These are phyloP conservation scores for Idaea biselata DNA, from an alignment of 2,888 invertebrate species.

Conservation along the genomic window DNA sequence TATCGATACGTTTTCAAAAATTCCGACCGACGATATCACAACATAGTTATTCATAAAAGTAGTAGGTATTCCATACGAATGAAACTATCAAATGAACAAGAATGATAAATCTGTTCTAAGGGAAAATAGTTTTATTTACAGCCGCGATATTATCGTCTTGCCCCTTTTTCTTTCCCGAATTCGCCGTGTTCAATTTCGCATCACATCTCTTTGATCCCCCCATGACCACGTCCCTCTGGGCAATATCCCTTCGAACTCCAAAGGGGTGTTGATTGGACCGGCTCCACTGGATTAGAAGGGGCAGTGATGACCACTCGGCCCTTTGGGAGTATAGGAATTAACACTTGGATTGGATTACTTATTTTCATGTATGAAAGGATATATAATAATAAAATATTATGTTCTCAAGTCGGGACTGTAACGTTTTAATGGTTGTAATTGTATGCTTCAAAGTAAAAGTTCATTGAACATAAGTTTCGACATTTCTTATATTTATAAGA, in stretches of 20 bases:
- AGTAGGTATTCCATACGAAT: too few species aligned
- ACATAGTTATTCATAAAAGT: too few species aligned
- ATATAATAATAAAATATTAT: too few species aligned
- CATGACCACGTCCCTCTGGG: constrained; percentile 41
- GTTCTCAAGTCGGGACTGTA: too few species aligned
- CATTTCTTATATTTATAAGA: too few species aligned
- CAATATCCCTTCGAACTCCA: constrained; percentile 33
- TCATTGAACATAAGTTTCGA: too few species aligned
- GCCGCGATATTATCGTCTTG: constrained; percentile 6
- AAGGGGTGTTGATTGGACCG: constrained; percentile 73
- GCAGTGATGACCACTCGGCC: constrained; percentile 65
- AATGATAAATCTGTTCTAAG: too few species aligned
- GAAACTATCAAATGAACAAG: too few species aligned
- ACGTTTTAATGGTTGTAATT: too few species aligned
- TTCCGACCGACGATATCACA: too few species aligned
- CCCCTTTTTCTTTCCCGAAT: constrained; percentile 40
- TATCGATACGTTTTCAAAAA: too few species aligned
- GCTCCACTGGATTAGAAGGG: constrained; percentile 69
- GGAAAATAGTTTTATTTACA: constrained; percentile 17
- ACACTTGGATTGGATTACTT: constrained; percentile 39
- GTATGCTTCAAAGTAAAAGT: too few species aligned
- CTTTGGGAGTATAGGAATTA: constrained; percentile 64
- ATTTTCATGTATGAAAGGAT: constrained; percentile 10
- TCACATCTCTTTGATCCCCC: constrained; percentile 31
- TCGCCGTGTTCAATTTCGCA: constrained; percentile 44